Evolutionary conservation across 2,888 invertebrate genomes (phyloP).

Genomic region (Sepiola atlantica): DNA sequence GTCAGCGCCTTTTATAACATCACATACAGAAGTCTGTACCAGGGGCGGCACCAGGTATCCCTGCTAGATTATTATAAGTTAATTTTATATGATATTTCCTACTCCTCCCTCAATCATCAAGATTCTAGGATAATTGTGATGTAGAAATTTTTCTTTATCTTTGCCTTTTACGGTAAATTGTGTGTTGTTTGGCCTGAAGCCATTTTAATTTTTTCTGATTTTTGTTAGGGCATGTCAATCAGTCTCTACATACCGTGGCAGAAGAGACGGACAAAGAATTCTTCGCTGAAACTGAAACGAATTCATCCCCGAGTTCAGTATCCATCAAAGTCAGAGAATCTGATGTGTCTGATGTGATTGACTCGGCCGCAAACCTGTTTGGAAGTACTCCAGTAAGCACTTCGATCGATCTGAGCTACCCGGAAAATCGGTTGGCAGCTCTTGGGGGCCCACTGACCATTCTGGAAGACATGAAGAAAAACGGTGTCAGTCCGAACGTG

Average conservation of each 20-base stretch:
- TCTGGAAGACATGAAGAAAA: slow-evolving; percentile 82
- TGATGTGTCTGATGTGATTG: not conserved
- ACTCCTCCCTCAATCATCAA: too few species aligned
- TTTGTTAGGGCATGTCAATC: not conserved
- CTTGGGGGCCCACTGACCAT: slow-evolving; percentile 88
- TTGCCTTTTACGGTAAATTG: too few species aligned
- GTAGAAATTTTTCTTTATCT: too few species aligned
- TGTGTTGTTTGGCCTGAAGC: too few species aligned
- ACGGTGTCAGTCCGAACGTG: slow-evolving; percentile 83
- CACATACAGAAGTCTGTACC: too few species aligned
- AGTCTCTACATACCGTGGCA: not conserved
- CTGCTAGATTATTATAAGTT: too few species aligned
- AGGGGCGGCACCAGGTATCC: too few species aligned
- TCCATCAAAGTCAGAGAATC: slow-evolving; percentile 47
- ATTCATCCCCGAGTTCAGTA: not conserved
- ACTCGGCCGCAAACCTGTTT: not conserved
- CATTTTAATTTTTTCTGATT: not conserved
- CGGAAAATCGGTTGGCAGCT: slow-evolving; percentile 75
- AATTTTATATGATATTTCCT: too few species aligned
- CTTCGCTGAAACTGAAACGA: not conserved
- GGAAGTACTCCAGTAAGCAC: slow-evolving; percentile 32
- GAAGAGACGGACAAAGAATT: not conserved
- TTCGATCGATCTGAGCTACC: slow-evolving; percentile 52
- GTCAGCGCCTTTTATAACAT: too few species aligned
- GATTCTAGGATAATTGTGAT: too few species aligned